These are phyloP conservation scores for Callospermophilus lateralis DNA, from an alignment of 2,113 vertebrate species.

Conservation along the genomic window DNA sequence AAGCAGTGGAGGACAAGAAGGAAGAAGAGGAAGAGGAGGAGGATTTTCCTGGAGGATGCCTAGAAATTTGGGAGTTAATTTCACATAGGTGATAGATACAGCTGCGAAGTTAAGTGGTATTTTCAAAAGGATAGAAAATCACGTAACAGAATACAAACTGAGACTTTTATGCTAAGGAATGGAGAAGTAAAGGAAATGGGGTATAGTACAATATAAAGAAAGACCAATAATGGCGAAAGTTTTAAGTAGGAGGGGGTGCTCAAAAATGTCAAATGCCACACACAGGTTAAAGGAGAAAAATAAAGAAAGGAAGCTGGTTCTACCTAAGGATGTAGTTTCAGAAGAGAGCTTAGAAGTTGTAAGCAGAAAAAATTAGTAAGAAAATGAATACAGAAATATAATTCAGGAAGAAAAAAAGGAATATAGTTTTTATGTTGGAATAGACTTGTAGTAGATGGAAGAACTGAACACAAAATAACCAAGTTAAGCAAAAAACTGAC, in stretches of 20 bases:
- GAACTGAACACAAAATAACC: not conserved
- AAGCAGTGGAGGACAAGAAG: too few relatives aligned
- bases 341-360: not conserved
- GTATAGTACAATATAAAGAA: not conserved
- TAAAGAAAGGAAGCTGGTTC: not conserved
- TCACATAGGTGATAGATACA: not conserved
- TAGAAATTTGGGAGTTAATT: constrained; percentile 41
- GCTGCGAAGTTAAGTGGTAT: not conserved
- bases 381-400: not conserved
- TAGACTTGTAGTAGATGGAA: not conserved
- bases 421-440: not conserved
- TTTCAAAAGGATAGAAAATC: constrained; percentile 15
- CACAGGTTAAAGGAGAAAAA: constrained; percentile 6
- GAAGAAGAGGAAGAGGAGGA: too few relatives aligned
- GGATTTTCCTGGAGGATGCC: not conserved
- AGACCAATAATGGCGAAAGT: constrained; percentile 8
- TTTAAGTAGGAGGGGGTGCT: constrained; percentile 5
- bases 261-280: constrained; percentile 13
- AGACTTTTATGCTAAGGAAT: not conserved
- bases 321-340: not conserved
- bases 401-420: not conserved
- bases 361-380: constrained; percentile 17
- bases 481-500: not conserved
- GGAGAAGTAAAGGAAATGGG: not conserved
- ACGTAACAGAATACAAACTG: not conserved